Base-by-base conservation (phyloP, 2,113 vertebrate species). In the Ageneiosus marmoratus region DNA sequence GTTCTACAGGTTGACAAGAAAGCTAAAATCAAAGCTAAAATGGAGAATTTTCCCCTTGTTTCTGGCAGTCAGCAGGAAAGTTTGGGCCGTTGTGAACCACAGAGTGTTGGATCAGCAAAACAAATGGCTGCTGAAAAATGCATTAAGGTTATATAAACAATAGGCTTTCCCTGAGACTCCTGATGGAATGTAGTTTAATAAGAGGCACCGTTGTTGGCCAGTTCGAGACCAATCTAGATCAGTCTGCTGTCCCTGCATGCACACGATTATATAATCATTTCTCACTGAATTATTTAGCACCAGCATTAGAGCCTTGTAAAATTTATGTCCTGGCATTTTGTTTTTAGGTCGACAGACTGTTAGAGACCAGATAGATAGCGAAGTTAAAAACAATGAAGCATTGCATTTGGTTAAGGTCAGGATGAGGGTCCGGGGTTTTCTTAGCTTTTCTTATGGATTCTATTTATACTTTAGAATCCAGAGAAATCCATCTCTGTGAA, bases 251-350 rank as follows among this genome's bases (percentile, higher is more conserved):
- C 78, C 18, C 78, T 69, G 79, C 65, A 11, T 75, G 55, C 29
- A 41, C 72, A 44, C 18, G 34, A 58, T 69, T 81, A 81, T 67
- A 81, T 80, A 70, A 80, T 80, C 63, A 69, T 69, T 80, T 80
- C 41, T 16, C 63, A 11, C 79, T 81, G 79, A 81, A 81, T 81
- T 72, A 81, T 81, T 81, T 73, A 81, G 53, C 65, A 56, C 7
- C 67, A 29, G 51, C 1, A 9, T 32, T 44, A 32, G 37, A 55
- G 67, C 32, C 37, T 72, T 69, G 84, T 51, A 62, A 53, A 84
- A 77, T 86, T 79, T 56, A 18, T 78, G 27, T 51, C 48, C 41
- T 69, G 81, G 20, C 75, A 58, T 77, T 80, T 80, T 62, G n/a
- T 63, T 62, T 80, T 69, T 13, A 60, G 55, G 70, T 29, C 22